A percentile compares a stretch with the other conserved stretches of the same genome.
Evolutionary conservation across 2,113 vertebrate genomes (phyloP).

Genomic region (zebrafish (Danio rerio)): DNA sequence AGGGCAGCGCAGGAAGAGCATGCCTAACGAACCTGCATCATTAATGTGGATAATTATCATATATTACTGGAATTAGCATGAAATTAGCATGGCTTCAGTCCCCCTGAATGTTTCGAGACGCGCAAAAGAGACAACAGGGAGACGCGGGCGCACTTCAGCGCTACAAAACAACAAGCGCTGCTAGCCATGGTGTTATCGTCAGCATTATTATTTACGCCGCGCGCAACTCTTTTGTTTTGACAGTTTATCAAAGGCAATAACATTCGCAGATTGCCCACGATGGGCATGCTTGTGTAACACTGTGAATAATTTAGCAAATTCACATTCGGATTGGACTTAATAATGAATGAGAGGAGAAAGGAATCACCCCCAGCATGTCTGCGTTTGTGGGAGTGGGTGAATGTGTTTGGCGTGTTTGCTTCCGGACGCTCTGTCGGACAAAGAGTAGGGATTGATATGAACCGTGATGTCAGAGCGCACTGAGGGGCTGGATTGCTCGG

Average conservation of each 20-base stretch:
- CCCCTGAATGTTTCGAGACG: conserved; percentile 31
- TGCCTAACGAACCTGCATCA: conserved; percentile 44
- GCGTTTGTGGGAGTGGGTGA: conserved; percentile 23
- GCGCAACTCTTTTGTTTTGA: conserved; percentile 32
- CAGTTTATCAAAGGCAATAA: conserved; percentile 42
- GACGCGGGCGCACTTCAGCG: neutral
- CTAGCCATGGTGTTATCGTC: conserved; percentile 19
- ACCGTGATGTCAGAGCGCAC: no score
- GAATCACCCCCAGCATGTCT: conserved; percentile 25
- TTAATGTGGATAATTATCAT: conserved; percentile 50
- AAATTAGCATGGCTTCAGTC: conserved; percentile 46
- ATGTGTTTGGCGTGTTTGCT: conserved; percentile 2
- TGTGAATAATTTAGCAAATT: conserved; percentile 45
- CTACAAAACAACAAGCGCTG: conserved; percentile 29
- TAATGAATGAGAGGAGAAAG: conserved; percentile 36
- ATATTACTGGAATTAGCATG: conserved; percentile 52
- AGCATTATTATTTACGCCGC: conserved; percentile 21
- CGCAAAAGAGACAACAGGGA: conserved; percentile 22
- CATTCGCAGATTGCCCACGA: conserved; percentile 24
- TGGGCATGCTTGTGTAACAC: neutral
- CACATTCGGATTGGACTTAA: conserved; percentile 20
- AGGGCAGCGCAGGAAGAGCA: conserved; percentile 39
- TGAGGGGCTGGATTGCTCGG: no score
- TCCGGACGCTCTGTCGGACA: no score
- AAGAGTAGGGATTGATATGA: no score